phyloP scores from a whole-genome alignment of 2,113 vertebrate genomes.

The Crotalus helleri region DNA sequence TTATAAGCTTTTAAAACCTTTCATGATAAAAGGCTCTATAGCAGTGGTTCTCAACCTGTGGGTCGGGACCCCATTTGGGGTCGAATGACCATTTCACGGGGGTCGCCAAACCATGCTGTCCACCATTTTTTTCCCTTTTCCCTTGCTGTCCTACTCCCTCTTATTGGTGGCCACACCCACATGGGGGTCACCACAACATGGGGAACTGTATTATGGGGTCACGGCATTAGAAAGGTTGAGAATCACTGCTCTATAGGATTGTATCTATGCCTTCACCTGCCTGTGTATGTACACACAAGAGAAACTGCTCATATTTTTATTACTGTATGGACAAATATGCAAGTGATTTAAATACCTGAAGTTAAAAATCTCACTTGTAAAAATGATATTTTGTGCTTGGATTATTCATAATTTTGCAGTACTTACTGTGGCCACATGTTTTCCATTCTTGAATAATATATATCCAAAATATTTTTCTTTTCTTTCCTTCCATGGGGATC shows the following conservation, averaged over 20 bases:
- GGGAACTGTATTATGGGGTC: no score
- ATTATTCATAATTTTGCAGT: not conserved
- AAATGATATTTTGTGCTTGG: not conserved
- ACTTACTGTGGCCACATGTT: not conserved
- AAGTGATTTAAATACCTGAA: not conserved
- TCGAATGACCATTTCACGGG: no score
- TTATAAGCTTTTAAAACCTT: not conserved
- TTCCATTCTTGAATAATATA: not conserved
- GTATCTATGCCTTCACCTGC: not conserved
- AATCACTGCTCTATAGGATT: not conserved
- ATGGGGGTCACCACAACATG: no score
- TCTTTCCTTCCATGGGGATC: not conserved
- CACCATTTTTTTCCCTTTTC: no score
- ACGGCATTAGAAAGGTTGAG: no score
- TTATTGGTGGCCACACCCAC: no score
- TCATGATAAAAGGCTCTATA: not conserved
- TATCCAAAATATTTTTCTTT: not conserved
- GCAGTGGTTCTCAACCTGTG: no score
- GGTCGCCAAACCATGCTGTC: no score
- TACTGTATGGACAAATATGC: not conserved
- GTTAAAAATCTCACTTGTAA: not conserved
- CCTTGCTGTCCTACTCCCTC: no score
- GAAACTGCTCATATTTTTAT: not conserved
- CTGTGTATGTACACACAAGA: not conserved
- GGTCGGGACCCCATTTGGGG: no score